Evolutionary conservation across 2,113 vertebrate genomes (phyloP).

Genomic region (Numenius arquata): DNA sequence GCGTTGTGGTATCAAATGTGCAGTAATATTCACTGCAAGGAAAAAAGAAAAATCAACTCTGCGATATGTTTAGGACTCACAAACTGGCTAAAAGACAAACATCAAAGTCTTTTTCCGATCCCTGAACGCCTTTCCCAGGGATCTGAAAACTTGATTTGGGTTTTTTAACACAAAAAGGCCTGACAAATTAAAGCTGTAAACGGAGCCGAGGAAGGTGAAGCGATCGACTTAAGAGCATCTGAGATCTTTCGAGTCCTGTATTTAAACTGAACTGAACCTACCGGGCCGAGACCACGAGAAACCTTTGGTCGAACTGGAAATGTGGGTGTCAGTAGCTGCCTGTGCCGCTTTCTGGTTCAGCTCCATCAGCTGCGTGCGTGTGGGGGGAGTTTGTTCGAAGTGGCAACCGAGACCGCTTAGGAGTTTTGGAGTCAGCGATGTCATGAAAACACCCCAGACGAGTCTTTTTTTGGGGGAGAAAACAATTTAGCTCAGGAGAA

Average conservation of each 20-base stretch:
- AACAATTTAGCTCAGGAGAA: not conserved
- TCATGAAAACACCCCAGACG: accelerated
- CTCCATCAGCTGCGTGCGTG: accelerated
- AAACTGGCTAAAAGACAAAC: not conserved
- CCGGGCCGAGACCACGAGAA: not conserved
- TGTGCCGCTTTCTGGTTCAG: not conserved
- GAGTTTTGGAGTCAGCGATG: accelerated
- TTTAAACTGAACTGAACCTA: not conserved
- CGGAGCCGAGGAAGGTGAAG: accelerated
- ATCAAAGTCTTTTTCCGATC: not conserved
- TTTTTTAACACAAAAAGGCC: accelerated
- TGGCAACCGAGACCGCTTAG: accelerated
- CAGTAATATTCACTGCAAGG: accelerated
- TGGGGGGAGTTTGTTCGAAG: accelerated
- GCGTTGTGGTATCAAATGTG: accelerated
- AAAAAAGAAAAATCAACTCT: accelerated
- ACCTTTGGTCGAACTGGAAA: too few relatives aligned
- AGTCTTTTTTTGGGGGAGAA: not conserved
- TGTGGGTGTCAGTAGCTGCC: not conserved
- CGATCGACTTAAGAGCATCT: accelerated
- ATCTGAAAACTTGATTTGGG: not conserved
- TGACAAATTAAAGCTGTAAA: not conserved
- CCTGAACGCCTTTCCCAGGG: accelerated
- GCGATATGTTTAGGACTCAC: not conserved
- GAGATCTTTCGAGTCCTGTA: accelerated